A percentile compares a stretch with the other conserved stretches of the same genome.
Evolutionary conservation across 2,113 vertebrate species (phyloP).

Genomic region (Macquaria ambigua): DNA sequence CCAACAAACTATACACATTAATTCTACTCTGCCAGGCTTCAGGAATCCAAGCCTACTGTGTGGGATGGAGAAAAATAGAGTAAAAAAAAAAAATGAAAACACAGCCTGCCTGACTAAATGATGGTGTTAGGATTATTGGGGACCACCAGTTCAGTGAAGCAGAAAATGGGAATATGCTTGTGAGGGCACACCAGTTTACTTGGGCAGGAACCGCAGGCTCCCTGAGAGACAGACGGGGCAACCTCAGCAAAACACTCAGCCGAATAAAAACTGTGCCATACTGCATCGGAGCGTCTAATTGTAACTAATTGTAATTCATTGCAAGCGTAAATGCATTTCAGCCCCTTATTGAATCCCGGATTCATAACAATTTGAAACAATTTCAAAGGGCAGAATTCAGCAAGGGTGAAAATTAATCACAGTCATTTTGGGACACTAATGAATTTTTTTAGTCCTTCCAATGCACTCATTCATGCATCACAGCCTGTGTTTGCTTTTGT

Average conservation of each 20-base stretch:
- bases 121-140: conserved; percentile 86
- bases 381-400: conserved; percentile 52
- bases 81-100: conserved; percentile 51
- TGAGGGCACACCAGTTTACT: conserved; percentile 78
- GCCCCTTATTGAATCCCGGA: conserved; percentile 62
- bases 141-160: conserved; percentile 84
- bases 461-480: conserved; percentile 16
- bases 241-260: conserved; percentile 74
- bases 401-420: conserved; percentile 60
- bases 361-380: conserved; percentile 43
- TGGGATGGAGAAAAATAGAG: conserved; percentile 73
- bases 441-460: conserved; percentile 43
- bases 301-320: conserved; percentile 78
- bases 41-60: conserved; percentile 72
- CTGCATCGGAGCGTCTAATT: conserved; percentile 63
- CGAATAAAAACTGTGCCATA: conserved; percentile 6
- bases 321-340: conserved; percentile 50
- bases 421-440: conserved; percentile 65
- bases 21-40: conserved; percentile 73
- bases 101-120: conserved; percentile 80
- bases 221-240: conserved; percentile 62
- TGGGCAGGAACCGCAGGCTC: conserved; percentile 67
- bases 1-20: conserved; percentile 66
- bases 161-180: conserved; percentile 85
- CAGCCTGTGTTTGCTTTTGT: conserved; percentile 2